Conservation (phyloP, 2,113 vertebrate species). For the Alligator sinensis region DNA sequence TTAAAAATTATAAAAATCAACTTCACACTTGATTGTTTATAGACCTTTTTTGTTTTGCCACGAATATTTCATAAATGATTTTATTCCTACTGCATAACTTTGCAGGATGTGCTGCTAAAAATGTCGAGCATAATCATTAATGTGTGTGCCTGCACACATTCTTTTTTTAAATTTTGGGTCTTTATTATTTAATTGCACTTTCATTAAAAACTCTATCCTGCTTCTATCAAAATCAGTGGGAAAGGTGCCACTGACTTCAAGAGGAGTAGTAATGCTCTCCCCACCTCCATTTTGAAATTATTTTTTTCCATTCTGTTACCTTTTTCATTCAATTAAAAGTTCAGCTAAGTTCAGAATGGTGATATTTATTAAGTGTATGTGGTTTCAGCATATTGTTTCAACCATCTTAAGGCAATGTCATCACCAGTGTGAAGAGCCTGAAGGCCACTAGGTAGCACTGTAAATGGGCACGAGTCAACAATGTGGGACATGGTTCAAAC, state of each 20-base stretch:
- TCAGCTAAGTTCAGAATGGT: background rate
- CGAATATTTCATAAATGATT: constrained; percentile 54
- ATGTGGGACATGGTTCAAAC: too few species aligned
- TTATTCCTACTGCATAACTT: background rate
- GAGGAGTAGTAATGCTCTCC: background rate
- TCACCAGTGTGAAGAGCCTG: too few species aligned
- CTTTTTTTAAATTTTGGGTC: background rate
- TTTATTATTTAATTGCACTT: background rate
- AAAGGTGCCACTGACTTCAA: background rate
- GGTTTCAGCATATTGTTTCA: too few species aligned
- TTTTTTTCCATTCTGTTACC: background rate
- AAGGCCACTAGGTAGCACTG: too few species aligned
- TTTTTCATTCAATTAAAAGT: constrained; percentile 24
- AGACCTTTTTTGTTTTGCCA: constrained; percentile 45
- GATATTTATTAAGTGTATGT: too few species aligned
- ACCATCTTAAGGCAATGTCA: too few species aligned
- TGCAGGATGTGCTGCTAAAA: background rate
- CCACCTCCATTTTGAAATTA: background rate
- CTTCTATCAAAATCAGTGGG: background rate
- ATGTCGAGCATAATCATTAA: background rate
- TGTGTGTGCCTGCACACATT: background rate
- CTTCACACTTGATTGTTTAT: constrained; percentile 66
- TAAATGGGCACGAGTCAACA: too few species aligned
- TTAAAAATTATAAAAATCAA: constrained; percentile 60
- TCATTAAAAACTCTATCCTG: background rate